phyloP scores from a whole-genome alignment of 1,140 invertebrate species.

The Apis laboriosa region DNA sequence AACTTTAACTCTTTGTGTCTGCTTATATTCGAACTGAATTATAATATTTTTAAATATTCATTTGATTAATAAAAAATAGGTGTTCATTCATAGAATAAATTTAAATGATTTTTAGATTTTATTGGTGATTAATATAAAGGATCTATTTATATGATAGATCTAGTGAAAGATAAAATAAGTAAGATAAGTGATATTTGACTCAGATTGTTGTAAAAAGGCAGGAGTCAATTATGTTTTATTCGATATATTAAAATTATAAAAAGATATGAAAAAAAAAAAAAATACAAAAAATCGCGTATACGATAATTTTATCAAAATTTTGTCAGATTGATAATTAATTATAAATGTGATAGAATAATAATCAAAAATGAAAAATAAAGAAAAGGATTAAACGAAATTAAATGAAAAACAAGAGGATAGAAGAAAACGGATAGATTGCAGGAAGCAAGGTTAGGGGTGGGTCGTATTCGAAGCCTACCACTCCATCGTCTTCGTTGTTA shows the following conservation, averaged over 20 bases:
- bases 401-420: background rate
- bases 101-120: background rate
- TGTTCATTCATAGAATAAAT: background rate
- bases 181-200: background rate
- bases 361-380: background rate
- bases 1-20: slow-evolving; percentile 15
- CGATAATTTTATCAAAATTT: background rate
- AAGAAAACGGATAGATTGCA: background rate
- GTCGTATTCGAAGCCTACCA: slow-evolving; percentile 36
- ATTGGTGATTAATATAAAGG: background rate
- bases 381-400: background rate
- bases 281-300: background rate
- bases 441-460: slow-evolving; percentile 20
- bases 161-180: background rate
- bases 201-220: background rate
- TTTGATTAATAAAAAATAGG: too few species aligned
- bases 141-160: background rate
- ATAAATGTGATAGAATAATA: background rate
- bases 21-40: background rate
- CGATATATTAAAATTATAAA: background rate
- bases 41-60: too few species aligned
- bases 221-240: too few species aligned
- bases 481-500: slow-evolving; percentile 44
- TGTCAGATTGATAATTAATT: background rate
- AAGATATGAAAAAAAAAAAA: too few species aligned